Base-by-base conservation (phyloP, 2,888 invertebrate genomes). In the Agrotis puta region DNA sequence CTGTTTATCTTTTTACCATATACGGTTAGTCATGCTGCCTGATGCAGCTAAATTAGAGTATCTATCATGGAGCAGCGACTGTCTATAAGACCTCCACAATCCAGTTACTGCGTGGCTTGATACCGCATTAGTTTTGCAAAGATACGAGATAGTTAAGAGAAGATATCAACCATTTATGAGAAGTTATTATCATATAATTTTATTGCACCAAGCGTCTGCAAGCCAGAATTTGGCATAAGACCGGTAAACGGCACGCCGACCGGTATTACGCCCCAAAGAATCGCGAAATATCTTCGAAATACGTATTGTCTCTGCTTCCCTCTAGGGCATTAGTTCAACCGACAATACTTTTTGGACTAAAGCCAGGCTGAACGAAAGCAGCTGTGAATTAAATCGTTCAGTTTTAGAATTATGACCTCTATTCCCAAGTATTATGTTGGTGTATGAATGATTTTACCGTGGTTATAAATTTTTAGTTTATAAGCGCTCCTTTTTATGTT, bases 331-430 rank as follows among this genome's bases (percentile, higher is more conserved):
- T 77, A 68, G 78, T 82, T 77, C 74, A 77, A 75, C 79, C 61
- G 79, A 71, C 82, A 82, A 82, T 85, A 77, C 74, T 79, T 84
- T 82, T 85, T 85, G 87, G 85, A 81, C 63, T 53, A 64, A 65
- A 75, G 85, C 84, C 85, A 85, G 71, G n/a, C 22, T 56, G 58
- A 70, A 39, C 24, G 22, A 51, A 82, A 74, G 73, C 79, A 71
- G 56, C 71, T 71, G 70, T 75, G 74, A 67, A 84, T 77, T 61
- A 64, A 83, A 84, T 68, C 66, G 72, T 51, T 64, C 64, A 47
- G 53, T 50, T 64, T 71, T 66, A 73, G 79, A 81, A 83, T 72
- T 64, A 74, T 81, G 69, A 56, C 58, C 70, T 71, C 51, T 74
- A 79, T 74, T 77, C 27, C n/a, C 45, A 48, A 27, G 24, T 72